Evolutionary conservation across 2,113 vertebrate species (phyloP).

Genomic region (Chaenogobius annularis): DNA sequence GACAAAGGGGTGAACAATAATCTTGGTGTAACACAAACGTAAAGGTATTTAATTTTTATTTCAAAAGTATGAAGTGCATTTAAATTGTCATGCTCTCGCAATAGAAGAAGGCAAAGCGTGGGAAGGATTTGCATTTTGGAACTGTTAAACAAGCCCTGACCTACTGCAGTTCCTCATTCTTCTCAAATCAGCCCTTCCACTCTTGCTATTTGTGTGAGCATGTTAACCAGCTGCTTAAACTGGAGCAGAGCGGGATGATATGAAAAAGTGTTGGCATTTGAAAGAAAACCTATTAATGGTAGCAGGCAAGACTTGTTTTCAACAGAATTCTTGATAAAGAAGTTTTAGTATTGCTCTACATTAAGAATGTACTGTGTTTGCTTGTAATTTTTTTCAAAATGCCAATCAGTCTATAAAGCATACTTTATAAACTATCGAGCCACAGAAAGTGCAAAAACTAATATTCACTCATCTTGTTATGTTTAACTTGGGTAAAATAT

Average conservation of each 20-base stretch:
- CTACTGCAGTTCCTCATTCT: slow-evolving; percentile 24
- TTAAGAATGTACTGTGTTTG: too few species aligned
- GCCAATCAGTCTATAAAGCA: too few species aligned
- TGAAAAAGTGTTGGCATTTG: background rate
- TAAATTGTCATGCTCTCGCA: slow-evolving; percentile 26
- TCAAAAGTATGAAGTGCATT: slow-evolving; percentile 7
- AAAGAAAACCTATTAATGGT: background rate
- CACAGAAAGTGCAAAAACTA: background rate
- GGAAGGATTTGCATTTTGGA: slow-evolving; percentile 48
- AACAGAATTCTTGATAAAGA: background rate
- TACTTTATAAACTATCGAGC: too few species aligned
- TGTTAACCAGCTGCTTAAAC: background rate
- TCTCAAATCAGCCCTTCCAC: slow-evolving; percentile 31
- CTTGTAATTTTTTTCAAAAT: too few species aligned
- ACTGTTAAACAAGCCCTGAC: slow-evolving; percentile 34
- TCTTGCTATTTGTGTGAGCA: slow-evolving; percentile 27
- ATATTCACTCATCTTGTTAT: background rate
- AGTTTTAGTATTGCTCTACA: too few species aligned
- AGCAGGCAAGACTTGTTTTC: background rate
- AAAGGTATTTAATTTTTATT: background rate
- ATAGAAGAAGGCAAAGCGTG: slow-evolving; percentile 32
- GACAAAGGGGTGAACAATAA: slow-evolving; percentile 16
- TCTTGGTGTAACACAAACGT: background rate
- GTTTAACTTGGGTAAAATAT: background rate
- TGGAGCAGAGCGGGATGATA: background rate